A percentile compares a stretch with the other conserved stretches of the same genome.
Evolutionary conservation across 2,888 invertebrate genomes (phyloP).

Genomic region (Parapristionchus giblindavisi): DNA sequence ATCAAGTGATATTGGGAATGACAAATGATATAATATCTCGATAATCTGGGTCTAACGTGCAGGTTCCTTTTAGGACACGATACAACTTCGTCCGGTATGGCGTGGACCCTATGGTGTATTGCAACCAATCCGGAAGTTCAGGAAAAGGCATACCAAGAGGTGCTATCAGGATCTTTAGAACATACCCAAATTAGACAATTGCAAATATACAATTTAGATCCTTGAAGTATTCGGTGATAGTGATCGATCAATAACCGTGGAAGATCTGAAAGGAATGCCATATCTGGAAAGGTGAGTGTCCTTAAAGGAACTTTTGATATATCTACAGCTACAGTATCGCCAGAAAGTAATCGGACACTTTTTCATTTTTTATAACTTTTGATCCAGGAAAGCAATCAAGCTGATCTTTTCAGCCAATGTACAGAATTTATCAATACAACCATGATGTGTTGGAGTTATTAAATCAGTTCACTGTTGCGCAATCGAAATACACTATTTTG

Average conservation of each 20-base stretch:
- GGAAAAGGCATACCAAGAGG: constrained; percentile 32
- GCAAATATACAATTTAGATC: constrained; percentile 1
- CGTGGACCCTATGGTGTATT: constrained; percentile 39
- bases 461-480: no score
- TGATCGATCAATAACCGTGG: constrained; percentile 21
- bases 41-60: neutral
- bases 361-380: neutral
- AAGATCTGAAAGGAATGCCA: constrained; percentile 32
- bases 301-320: neutral
- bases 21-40: neutral
- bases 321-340: neutral
- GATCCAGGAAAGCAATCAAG: neutral
- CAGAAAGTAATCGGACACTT: neutral
- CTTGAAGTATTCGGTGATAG: constrained; percentile 20
- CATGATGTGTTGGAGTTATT: no score
- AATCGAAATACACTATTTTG: no score
- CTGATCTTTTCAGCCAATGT: neutral
- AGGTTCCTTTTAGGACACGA: constrained; percentile 39
- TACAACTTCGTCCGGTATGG: constrained; percentile 40
- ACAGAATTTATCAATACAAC: no score
- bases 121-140: constrained; percentile 38
- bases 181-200: neutral
- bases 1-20: neutral
- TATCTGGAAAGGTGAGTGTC: constrained; percentile 35
- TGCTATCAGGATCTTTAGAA: neutral